phyloP scores from a whole-genome alignment of 2,113 vertebrate species.

The Zosterops lateralis region DNA sequence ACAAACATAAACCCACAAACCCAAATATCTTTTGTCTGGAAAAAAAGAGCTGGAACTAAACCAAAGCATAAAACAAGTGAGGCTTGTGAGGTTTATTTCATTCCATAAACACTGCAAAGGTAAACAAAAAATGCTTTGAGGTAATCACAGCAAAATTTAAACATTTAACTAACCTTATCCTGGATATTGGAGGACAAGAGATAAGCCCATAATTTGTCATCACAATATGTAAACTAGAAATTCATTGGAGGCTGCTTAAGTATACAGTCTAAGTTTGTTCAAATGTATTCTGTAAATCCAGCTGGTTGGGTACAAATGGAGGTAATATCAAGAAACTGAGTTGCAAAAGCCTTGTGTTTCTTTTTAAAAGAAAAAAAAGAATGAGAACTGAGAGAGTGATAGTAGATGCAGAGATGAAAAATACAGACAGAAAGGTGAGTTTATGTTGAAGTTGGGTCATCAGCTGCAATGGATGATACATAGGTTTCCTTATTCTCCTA shows the following conservation, averaged over 20 bases:
- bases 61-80: fast-evolving
- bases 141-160: not conserved
- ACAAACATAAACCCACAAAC: not conserved
- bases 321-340: not conserved
- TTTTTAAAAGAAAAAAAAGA: not conserved
- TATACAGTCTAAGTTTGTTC: not conserved
- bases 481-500: not conserved
- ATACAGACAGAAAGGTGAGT: not conserved
- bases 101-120: not conserved
- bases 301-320: not conserved
- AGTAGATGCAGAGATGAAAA: not conserved
- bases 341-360: not conserved
- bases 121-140: constrained; percentile 23
- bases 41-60: not conserved
- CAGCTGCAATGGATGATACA: not conserved
- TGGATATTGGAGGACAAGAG: constrained; percentile 10
- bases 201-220: constrained; percentile 29
- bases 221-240: constrained; percentile 50
- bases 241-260: constrained; percentile 32
- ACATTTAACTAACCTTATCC: constrained; percentile 20
- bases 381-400: not conserved
- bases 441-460: not conserved
- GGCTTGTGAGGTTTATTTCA: not conserved
- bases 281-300: constrained; percentile 30
- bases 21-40: not conserved